Conservation (phyloP, 2,113 vertebrate genomes). For the Diphyllodes magnificus region DNA sequence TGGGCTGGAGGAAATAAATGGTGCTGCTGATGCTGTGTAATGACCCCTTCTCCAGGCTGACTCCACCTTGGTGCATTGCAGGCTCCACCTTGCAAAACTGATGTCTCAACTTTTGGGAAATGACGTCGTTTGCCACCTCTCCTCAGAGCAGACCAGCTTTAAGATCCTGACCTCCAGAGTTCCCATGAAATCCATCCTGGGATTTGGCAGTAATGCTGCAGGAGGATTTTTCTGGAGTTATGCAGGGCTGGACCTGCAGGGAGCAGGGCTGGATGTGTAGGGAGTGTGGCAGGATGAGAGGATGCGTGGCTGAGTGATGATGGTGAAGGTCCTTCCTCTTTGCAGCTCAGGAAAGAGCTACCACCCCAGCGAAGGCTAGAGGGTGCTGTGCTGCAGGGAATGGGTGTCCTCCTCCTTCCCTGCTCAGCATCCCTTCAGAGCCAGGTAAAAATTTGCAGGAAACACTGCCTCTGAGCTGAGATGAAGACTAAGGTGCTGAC, state of each 20-base stretch:
- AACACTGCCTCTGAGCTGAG: not conserved
- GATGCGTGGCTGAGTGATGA: not conserved
- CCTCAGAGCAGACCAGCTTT: not conserved
- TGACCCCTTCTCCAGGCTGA: not conserved
- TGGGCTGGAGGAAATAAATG: not conserved
- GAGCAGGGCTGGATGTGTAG: not conserved
- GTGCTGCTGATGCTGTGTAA: not conserved
- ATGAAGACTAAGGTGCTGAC: not conserved
- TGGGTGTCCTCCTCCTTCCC: not conserved
- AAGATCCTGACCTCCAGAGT: not conserved
- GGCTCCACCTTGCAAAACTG: not conserved
- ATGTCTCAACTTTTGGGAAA: not conserved
- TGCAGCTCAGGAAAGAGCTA: not conserved
- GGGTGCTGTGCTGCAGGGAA: slow-evolving; percentile 63
- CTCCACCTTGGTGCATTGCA: not conserved
- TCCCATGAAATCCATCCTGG: not conserved
- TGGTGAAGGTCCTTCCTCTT: not conserved
- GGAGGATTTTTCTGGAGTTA: not conserved
- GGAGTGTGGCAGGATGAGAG: not conserved
- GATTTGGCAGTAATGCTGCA: not conserved
- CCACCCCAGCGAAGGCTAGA: not conserved
- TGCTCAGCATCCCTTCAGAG: not conserved
- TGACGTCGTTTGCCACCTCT: not conserved
- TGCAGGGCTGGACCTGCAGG: not conserved
- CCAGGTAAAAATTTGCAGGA: not conserved